Base-by-base conservation (phyloP, 2,797 vertebrate genomes). In the Liparis tanakae region DNA sequence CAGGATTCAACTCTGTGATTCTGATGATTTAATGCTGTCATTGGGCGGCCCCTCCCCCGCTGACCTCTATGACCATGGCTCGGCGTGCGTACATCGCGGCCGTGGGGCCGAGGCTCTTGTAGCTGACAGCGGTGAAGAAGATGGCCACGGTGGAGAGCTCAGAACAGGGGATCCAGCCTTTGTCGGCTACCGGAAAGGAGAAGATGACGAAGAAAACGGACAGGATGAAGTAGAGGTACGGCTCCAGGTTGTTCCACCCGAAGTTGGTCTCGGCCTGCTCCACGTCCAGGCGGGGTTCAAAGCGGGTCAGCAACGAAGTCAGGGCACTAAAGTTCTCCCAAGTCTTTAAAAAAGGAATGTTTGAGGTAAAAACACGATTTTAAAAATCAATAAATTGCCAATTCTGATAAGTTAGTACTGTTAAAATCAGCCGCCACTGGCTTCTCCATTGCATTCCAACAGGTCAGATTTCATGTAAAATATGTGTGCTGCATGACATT, bases 181-280 rank as follows among this genome's bases (percentile, higher is more conserved):
- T 97, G 90, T 96, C 96, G n/a, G 97, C 96, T 30, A 99, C 89
- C 0, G 98, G 98, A 84, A 99, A 99, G 63, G 97, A 97, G 90
- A 99, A 96, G 78, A 99, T 96, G 34, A 98, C 95, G 30, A 99
- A 99, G 91, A 97, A 93, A 2, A 98, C 97, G 0, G 98, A 99
- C 1, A 99, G 77, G 72, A 99, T 93, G 83, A 99, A 99, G 84
- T 99, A 96, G 22, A 96, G 56, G 34, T 99, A 97, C 0, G 97
- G 98, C 80, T 99, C 98, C 44, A 99, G 92, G 85, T 98, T 97
- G 89, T 97, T 99, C 97, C 97, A 99, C 58, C 98, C 95, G 61
- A 98, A 99, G 93, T 98, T 96, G 53, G 93, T 95, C 88, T 99
- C 97, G 0, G 98, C 98, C 91, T 99, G 96, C 81, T 98, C 97